Evolutionary conservation across 2,888 invertebrate species (phyloP).

Genomic region (Trilocha varians): DNA sequence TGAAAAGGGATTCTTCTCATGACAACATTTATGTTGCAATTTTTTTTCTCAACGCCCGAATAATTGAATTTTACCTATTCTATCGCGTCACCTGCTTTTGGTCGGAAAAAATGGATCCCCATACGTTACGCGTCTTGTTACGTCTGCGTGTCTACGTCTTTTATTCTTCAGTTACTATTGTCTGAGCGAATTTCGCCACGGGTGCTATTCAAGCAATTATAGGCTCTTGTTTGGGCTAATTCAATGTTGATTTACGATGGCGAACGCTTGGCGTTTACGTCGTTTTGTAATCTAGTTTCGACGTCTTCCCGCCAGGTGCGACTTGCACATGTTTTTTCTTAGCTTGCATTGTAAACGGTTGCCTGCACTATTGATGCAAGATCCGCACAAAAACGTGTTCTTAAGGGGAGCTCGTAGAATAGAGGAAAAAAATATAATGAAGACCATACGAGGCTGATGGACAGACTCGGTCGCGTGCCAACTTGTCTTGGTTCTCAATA

Average conservation of each 20-base stretch:
- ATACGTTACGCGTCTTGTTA: conserved; percentile 60
- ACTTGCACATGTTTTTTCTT: conserved; percentile 35
- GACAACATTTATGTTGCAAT: conserved; percentile 46
- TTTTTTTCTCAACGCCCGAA: conserved; percentile 52
- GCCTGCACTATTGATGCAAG: conserved; percentile 61
- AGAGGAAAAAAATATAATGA: conserved; percentile 17
- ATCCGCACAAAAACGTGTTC: conserved; percentile 66
- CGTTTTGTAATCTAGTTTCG: conserved; percentile 21
- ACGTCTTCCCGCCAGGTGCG: conserved; percentile 62
- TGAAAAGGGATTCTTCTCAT: conserved; percentile 23
- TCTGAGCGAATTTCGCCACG: conserved; percentile 32
- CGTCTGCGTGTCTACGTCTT: conserved; percentile 54
- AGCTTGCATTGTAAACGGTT: conserved; percentile 48
- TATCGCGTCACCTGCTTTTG: conserved; percentile 60
- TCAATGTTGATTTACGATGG: conserved; percentile 48
- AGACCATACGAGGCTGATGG: conserved; percentile 30
- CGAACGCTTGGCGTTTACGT: conserved; percentile 30
- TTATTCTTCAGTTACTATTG: conserved; percentile 44
- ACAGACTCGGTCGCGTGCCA: conserved; percentile 54
- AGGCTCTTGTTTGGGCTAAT: conserved; percentile 50
- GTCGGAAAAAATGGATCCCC: conserved; percentile 47
- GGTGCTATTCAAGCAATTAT: conserved; percentile 42
- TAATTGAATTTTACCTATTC: conserved; percentile 63
- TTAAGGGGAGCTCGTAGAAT: conserved; percentile 40
- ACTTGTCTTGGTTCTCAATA: conserved; percentile 35